A percentile compares a stretch with the other conserved stretches of the same genome.
Evolutionary conservation across 2,113 vertebrate species (phyloP).

Genomic region (Oncorhynchus kisutch): DNA sequence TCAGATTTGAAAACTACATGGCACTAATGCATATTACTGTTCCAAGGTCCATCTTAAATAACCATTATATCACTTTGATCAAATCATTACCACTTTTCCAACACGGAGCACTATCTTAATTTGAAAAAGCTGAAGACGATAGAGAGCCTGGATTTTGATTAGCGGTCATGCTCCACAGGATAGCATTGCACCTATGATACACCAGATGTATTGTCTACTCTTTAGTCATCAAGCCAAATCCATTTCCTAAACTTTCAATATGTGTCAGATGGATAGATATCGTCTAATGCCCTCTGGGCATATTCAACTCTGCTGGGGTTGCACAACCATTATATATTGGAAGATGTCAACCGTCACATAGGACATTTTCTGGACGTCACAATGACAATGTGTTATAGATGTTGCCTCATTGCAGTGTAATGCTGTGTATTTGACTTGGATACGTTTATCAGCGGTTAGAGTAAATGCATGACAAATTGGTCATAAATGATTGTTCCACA

Average conservation of each 20-base stretch:
- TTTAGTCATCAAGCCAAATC: background rate
- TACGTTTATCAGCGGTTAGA: too few species aligned
- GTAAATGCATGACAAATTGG: background rate
- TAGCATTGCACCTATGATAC: background rate
- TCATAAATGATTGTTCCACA: background rate
- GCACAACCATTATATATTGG: background rate
- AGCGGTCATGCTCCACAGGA: background rate
- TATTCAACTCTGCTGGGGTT: background rate
- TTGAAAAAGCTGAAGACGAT: background rate
- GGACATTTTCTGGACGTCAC: background rate
- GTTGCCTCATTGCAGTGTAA: too few species aligned
- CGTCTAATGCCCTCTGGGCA: background rate
- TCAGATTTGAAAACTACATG: too few species aligned
- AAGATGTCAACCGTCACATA: too few species aligned
- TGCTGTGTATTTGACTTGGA: too few species aligned
- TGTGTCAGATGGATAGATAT: constrained; percentile 17
- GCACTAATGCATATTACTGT: background rate
- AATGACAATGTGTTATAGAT: background rate
- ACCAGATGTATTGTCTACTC: background rate
- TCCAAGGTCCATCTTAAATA: background rate
- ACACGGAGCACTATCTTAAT: background rate
- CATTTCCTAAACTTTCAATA: background rate
- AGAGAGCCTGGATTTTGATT: background rate
- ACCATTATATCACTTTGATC: background rate
- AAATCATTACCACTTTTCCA: background rate